A percentile compares a stretch with the other conserved stretches of the same genome.
phyloP scores from a whole-genome alignment of 2,113 vertebrate species.

The Chloropsis cyanopogon region DNA sequence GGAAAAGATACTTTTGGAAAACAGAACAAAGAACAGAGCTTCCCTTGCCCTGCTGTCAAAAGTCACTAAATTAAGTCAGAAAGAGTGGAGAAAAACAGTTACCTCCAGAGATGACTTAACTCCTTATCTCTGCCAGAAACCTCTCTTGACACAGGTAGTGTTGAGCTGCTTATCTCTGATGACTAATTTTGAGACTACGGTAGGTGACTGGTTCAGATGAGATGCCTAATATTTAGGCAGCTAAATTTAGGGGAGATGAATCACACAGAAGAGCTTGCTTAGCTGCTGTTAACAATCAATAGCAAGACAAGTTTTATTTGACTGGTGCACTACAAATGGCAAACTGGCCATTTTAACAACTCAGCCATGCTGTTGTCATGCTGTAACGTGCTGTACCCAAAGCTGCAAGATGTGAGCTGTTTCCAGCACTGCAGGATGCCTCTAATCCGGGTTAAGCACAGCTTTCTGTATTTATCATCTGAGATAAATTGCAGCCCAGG shows the following conservation, averaged over 20 bases:
- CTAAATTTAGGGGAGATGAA: slow-evolving; percentile 41
- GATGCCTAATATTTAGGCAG: background rate
- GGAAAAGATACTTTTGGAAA: slow-evolving; percentile 13
- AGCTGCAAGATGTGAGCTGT: background rate
- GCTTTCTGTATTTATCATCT: background rate
- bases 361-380: background rate
- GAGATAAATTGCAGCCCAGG: background rate
- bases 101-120: background rate
- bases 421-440: slow-evolving; percentile 10
- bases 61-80: background rate
- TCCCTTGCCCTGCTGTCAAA: background rate
- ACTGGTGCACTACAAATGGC: background rate
- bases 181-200: background rate
- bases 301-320: background rate
- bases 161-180: slow-evolving; percentile 30
- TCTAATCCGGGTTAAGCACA: background rate
- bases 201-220: background rate
- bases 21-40: background rate
- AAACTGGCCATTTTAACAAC: background rate
- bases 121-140: background rate
- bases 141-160: background rate
- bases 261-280: background rate
- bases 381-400: background rate
- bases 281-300: background rate
- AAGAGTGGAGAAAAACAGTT: background rate